Evolutionary conservation across 2,113 vertebrate species (phyloP), one percentile per base, ranked within the genome.

Genomic region (Polyodon spathula): DNA sequence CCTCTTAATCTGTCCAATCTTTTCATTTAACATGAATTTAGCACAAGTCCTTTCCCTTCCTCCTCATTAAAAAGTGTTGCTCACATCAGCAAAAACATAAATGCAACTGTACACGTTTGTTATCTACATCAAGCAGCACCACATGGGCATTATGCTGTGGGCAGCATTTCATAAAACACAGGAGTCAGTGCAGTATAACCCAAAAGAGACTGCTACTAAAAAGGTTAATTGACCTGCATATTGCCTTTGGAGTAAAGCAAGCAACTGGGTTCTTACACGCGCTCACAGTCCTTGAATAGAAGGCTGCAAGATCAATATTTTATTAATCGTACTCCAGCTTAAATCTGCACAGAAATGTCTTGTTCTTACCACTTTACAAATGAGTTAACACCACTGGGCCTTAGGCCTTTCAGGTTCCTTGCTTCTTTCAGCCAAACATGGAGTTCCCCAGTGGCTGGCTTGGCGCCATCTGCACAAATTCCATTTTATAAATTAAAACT

Each of bases 301-400:
- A 54, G 70, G 70, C n/a, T 8, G 27, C 27, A 3, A 50, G 54
- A 76, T 73, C 69, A 69, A 59, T 58, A 68, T 57, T 58, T 61
- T 73, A 76, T 63, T 68, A 64, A 65, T 77, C 55, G 59, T 60
- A 56, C 40, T 46, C 57, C 56, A 54, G 54, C 37, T 56, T 7
- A n/a, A 8, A 42, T 40, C 62, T 58, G 1, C n/a, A 55, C 12
- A 61, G 50, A 37, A 37, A 7, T 59, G 4, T 63, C 65, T 60
- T 59, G 12, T 51, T 71, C 68, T 72, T 52, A 68, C 59, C 62
- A 72, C 57, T 74, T 72, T 8, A 70, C 66, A 70, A 84, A 75
- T 48, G 54, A 64, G 64, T 78, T 62, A 59, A 73, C 62, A 44
- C 54, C 59, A 12, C 59, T 73, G 6, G 27, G 7, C 67, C 75